phyloP scores from a whole-genome alignment of 2,888 invertebrate species.

The Tenthredo scrophulariae region DNA sequence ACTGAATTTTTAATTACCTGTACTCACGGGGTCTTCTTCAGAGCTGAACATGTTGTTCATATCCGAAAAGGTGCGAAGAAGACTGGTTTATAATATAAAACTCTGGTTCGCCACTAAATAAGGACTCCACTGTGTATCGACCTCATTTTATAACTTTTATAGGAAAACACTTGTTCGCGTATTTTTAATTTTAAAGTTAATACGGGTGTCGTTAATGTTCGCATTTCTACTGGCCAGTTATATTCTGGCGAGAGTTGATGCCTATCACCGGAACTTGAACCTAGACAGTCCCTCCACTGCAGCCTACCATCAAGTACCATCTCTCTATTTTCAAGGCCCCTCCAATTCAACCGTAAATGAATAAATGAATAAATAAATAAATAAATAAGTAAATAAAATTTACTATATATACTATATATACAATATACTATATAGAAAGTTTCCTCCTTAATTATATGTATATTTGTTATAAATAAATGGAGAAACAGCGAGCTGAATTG shows the following conservation, averaged over 20 bases:
- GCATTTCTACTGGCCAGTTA: constrained; percentile 25
- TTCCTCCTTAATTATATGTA: background rate
- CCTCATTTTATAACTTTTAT: background rate
- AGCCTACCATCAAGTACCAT: background rate
- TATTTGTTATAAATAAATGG: background rate
- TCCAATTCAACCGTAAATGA: background rate
- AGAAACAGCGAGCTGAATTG: background rate
- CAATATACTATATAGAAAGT: no score
- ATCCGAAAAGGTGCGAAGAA: background rate
- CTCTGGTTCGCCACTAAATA: background rate
- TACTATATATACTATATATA: no score
- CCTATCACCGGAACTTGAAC: constrained; percentile 19
- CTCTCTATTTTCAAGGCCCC: constrained; percentile 30
- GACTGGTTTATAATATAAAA: background rate
- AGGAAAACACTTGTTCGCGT: background rate
- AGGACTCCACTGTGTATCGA: background rate
- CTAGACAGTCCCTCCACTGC: constrained; percentile 9
- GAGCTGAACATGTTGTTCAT: background rate
- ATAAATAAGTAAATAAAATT: background rate
- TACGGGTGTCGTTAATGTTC: background rate
- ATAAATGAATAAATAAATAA: background rate
- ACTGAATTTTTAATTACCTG: background rate
- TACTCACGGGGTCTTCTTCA: background rate
- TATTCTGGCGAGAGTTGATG: constrained; percentile 28
- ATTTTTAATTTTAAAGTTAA: background rate